Conservation (phyloP, 2,888 invertebrate genomes). For the Cephus spinipes region DNA sequence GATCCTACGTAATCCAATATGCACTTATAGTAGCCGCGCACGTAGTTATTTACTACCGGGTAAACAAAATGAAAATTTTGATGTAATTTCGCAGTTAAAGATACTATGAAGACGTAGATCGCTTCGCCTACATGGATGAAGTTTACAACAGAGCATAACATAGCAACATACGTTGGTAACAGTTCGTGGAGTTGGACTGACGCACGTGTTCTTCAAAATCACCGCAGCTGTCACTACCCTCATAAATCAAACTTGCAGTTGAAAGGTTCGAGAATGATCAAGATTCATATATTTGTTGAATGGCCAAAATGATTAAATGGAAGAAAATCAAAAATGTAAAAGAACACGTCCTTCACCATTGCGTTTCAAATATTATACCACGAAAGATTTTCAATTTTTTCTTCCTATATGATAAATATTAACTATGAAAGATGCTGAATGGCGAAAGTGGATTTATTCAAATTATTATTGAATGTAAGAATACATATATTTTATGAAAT, state of each 20-base stretch:
- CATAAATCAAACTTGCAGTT: constrained; percentile 16
- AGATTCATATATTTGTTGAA: background rate
- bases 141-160: constrained; percentile 13
- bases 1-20: background rate
- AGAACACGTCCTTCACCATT: background rate
- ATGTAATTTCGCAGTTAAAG: background rate
- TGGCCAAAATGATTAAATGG: background rate
- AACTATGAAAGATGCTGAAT: background rate
- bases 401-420: background rate
- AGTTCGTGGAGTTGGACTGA: background rate
- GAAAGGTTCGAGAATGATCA: background rate
- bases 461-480: background rate
- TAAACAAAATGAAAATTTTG: background rate
- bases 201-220: constrained; percentile 19
- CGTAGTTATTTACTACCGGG: background rate
- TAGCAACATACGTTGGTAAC: background rate
- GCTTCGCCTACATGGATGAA: constrained; percentile 8
- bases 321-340: background rate
- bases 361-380: background rate
- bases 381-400: background rate
- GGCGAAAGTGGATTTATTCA: background rate
- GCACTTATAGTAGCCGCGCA: background rate
- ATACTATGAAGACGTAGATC: background rate
- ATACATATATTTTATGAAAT: background rate
- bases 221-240: constrained; percentile 16